phyloP scores from a whole-genome alignment of 2,888 invertebrate genomes.

The Allolobophora icterica region DNA sequence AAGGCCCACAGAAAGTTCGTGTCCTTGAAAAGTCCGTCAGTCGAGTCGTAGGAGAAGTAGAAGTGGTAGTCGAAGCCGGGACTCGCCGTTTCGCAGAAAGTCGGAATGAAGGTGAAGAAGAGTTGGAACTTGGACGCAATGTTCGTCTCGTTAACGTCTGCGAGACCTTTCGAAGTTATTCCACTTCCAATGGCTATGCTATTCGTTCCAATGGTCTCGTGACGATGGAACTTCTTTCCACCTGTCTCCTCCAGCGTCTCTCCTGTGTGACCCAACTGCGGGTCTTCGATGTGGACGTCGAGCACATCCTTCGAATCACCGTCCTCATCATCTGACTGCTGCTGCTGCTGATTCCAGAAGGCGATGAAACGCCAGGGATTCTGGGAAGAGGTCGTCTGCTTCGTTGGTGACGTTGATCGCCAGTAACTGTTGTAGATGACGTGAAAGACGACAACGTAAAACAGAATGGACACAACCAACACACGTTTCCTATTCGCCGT shows the following conservation, averaged over 20 bases:
- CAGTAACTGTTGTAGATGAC: constrained; percentile 22
- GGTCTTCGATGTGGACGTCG: constrained; percentile 35
- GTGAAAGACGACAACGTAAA: constrained; percentile 14
- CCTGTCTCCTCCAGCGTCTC: background rate
- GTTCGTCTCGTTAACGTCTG: constrained; percentile 28
- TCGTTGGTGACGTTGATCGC: background rate
- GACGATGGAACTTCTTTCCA: background rate
- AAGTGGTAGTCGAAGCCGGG: constrained; percentile 38
- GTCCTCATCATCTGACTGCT: background rate
- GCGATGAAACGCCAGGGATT: background rate
- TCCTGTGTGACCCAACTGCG: constrained; percentile 35
- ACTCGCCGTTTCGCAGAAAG: constrained; percentile 29
- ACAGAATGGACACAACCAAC: background rate
- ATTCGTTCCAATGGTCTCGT: background rate
- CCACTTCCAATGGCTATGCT: constrained; percentile 39
- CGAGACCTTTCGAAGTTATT: constrained; percentile 32
- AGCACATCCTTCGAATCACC: background rate
- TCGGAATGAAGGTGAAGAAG: constrained; percentile 37
- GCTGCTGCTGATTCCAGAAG: constrained; percentile 5
- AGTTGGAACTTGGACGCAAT: constrained; percentile 34
- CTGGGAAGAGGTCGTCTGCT: background rate
- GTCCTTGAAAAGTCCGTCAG: constrained; percentile 33
- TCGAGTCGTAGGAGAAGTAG: constrained; percentile 41
- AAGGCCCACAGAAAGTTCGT: constrained; percentile 34
- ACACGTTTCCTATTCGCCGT: background rate